Percentiles rank a stretch among this genome's conserved stretches.
phyloP scores from a whole-genome alignment of 2,113 vertebrate species.

The Felis chaus region DNA sequence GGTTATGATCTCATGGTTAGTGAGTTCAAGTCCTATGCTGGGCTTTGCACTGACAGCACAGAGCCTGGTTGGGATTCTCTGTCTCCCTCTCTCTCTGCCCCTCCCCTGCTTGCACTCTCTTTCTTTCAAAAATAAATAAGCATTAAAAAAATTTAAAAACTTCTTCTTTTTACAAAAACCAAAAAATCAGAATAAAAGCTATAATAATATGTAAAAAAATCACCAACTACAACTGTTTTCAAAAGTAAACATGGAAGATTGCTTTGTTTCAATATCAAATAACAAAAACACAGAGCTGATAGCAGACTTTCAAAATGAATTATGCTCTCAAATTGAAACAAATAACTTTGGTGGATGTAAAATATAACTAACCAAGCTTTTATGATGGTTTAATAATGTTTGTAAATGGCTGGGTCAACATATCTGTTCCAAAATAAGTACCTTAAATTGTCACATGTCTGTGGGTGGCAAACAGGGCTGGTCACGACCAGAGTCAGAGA shows the following conservation, averaged over 20 bases:
- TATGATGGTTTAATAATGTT: neutral
- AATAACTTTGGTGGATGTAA: neutral
- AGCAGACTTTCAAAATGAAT: slow-evolving; percentile 21
- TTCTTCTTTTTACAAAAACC: slow-evolving; percentile 12
- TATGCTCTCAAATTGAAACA: neutral
- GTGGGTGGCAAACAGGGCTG: neutral
- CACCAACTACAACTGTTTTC: neutral
- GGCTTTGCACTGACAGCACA: too few relatives aligned
- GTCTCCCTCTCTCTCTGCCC: too few relatives aligned
- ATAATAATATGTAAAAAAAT: neutral
- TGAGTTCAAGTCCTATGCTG: too few relatives aligned
- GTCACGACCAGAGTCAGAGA: neutral
- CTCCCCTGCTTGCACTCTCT: too few relatives aligned
- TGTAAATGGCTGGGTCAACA: neutral
- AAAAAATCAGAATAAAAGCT: slow-evolving; percentile 2
- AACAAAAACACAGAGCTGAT: slow-evolving; percentile 5
- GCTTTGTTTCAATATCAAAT: slow-evolving; percentile 21
- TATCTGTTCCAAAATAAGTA: slow-evolving; percentile 38
- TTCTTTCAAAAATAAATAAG: too few relatives aligned
- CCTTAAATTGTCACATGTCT: neutral
- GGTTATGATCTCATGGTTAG: too few relatives aligned
- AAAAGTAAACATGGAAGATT: neutral
- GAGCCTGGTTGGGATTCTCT: too few relatives aligned
- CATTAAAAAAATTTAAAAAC: too few relatives aligned
- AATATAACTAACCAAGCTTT: neutral